Conservation (phyloP, 2,113 vertebrate genomes). For the Thomomys bottae region DNA sequence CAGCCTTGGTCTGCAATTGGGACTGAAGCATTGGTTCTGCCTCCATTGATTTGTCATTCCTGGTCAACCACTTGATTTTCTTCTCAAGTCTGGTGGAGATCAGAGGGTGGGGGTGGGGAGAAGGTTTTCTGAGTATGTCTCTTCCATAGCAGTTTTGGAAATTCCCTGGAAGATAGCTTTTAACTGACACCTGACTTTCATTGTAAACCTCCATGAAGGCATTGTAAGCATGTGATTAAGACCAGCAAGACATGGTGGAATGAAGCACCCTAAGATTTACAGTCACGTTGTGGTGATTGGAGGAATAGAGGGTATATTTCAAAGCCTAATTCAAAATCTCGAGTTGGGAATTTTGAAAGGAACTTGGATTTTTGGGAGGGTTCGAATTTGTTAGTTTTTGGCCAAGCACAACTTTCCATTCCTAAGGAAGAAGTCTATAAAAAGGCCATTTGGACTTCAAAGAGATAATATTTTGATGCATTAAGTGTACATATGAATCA, state of each 20-base stretch:
- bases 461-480: constrained; percentile 80
- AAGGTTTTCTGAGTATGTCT: background rate
- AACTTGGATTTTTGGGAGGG: constrained; percentile 65
- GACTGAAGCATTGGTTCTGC: constrained; percentile 38
- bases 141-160: background rate
- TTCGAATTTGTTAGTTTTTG: constrained; percentile 73
- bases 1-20: background rate
- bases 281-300: constrained; percentile 35
- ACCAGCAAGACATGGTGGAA: constrained; percentile 27
- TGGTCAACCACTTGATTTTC: constrained; percentile 43
- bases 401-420: constrained; percentile 74
- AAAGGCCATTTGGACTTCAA: constrained; percentile 81
- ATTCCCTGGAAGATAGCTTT: constrained; percentile 44
- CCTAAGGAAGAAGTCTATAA: constrained; percentile 78
- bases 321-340: constrained; percentile 58
- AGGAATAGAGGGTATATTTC: constrained; percentile 37
- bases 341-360: constrained; percentile 68
- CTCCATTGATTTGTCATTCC: constrained; percentile 10
- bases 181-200: constrained; percentile 27
- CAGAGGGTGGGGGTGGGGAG: accelerated
- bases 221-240: constrained; percentile 20
- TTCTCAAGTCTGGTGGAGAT: background rate
- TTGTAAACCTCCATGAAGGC: background rate
- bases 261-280: constrained; percentile 58
- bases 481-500: constrained; percentile 79